These are phyloP conservation scores for Ameiurus melas DNA, from an alignment of 2,113 vertebrate species.

Conservation along the genomic window DNA sequence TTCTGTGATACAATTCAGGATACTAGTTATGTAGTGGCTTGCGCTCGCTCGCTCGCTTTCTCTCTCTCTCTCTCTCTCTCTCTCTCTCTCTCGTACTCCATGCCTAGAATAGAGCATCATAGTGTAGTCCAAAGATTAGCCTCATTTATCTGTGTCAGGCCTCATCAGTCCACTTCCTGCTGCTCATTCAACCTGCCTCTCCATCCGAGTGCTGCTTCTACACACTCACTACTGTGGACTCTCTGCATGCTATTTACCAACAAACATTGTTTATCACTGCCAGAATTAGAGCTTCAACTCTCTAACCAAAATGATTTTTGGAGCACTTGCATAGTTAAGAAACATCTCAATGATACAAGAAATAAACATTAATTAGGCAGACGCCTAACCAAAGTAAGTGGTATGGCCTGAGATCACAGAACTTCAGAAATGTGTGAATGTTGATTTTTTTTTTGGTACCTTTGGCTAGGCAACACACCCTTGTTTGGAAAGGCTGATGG, in stretches of 20 bases:
- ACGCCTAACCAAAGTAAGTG: background rate
- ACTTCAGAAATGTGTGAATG: slow-evolving; percentile 5
- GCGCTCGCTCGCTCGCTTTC: too few relatives aligned
- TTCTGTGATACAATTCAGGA: background rate
- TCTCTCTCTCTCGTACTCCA: background rate
- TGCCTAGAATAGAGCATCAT: slow-evolving; percentile 44
- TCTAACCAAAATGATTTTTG: background rate
- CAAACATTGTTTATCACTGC: slow-evolving; percentile 13
- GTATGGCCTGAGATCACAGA: background rate
- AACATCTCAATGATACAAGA: background rate
- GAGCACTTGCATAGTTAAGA: background rate
- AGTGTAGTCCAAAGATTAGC: slow-evolving; percentile 60
- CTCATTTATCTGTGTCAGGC: slow-evolving; percentile 61
- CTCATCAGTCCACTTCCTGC: slow-evolving; percentile 55
- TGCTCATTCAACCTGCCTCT: slow-evolving; percentile 51
- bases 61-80: background rate
- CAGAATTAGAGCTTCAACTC: background rate
- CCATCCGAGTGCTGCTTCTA: slow-evolving; percentile 32
- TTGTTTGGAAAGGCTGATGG: slow-evolving; percentile 34
- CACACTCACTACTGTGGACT: slow-evolving; percentile 36
- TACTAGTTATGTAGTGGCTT: background rate
- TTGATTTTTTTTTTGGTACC: slow-evolving; percentile 19
- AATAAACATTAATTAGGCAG: background rate
- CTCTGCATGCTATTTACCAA: slow-evolving; percentile 36
- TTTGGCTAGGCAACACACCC: slow-evolving; percentile 10